A percentile compares a stretch with the other conserved stretches of the same genome.
Conservation (phyloP, 2,797 vertebrate species). For the Myiotriccus ornatus region DNA sequence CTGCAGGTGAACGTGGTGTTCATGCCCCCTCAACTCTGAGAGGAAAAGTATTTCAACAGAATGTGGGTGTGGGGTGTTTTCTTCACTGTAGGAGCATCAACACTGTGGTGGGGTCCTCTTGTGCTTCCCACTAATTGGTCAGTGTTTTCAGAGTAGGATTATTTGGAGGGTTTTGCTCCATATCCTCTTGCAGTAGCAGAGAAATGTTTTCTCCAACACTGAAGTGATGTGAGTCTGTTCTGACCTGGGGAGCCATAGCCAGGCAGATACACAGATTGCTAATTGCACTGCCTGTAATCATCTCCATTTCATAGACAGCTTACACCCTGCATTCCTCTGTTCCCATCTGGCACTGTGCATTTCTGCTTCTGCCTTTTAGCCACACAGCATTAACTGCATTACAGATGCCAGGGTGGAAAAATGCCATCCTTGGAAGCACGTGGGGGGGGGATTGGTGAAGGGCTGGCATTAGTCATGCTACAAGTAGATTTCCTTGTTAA, state of each 20-base stretch:
- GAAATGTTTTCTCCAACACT: not conserved
- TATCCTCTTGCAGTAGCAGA: not conserved
- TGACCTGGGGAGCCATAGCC: not conserved
- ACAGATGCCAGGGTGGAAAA: not conserved
- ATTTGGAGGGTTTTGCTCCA: not conserved
- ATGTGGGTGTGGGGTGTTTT: not conserved
- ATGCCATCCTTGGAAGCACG: not conserved
- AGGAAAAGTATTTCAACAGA: not conserved
- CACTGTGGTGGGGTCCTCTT: not conserved
- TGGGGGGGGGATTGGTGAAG: not conserved
- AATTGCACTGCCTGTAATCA: not conserved
- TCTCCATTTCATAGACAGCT: not conserved
- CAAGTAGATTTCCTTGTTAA: not conserved
- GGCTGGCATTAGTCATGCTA: not conserved
- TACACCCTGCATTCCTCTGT: not conserved
- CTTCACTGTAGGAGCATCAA: not conserved
- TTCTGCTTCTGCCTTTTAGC: not conserved
- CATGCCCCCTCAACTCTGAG: not conserved
- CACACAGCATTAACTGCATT: not conserved
- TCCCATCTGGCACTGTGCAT: not conserved
- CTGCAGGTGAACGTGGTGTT: not conserved
- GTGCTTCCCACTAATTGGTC: not conserved
- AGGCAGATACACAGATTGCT: constrained; percentile 35
- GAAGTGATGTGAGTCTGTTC: not conserved
- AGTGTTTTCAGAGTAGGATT: not conserved